These are phyloP conservation scores for Cerceris rybyensis DNA, from an alignment of 2,888 invertebrate genomes.

Conservation along the genomic window DNA sequence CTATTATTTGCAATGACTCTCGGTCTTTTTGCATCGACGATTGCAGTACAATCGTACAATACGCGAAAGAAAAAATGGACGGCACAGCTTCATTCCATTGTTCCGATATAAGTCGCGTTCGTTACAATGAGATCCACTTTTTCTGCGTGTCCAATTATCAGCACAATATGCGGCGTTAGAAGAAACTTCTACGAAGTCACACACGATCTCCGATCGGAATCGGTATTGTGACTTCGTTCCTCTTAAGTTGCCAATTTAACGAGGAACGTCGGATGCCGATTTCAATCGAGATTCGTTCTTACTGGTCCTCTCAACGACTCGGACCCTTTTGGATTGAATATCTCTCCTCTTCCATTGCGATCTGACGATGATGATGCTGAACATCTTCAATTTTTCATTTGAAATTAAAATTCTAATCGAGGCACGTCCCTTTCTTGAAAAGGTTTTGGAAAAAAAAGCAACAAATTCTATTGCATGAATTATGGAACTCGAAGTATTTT, in stretches of 20 bases:
- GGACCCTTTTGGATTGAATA: conserved; percentile 17
- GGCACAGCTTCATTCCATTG: no score
- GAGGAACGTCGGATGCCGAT: conserved; percentile 43
- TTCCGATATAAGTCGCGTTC: no score
- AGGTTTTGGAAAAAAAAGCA: no score
- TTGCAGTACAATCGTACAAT: no score
- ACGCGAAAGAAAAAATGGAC: no score
- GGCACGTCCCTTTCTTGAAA: no score
- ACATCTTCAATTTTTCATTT: conserved; percentile 10
- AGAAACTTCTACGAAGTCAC: conserved; percentile 51
- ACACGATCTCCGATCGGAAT: conserved; percentile 57
- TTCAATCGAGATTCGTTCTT: conserved; percentile 40
- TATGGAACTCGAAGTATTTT: no score
- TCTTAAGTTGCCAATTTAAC: conserved; percentile 34
- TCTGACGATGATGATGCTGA: conserved; percentile 40
- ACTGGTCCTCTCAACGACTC: conserved; percentile 26
- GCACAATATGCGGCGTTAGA: conserved; percentile 32
- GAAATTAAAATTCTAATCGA: no score
- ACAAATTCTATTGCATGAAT: not conserved
- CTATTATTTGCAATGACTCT: no score
- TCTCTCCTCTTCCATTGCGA: conserved; percentile 33
- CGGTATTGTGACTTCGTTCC: conserved; percentile 40
- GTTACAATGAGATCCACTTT: no score
- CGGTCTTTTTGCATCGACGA: no score
- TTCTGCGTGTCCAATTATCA: conserved; percentile 38